A percentile compares a stretch with the other conserved stretches of the same genome.
Conservation (phyloP, 2,113 vertebrate genomes). For the Turnix velox region DNA sequence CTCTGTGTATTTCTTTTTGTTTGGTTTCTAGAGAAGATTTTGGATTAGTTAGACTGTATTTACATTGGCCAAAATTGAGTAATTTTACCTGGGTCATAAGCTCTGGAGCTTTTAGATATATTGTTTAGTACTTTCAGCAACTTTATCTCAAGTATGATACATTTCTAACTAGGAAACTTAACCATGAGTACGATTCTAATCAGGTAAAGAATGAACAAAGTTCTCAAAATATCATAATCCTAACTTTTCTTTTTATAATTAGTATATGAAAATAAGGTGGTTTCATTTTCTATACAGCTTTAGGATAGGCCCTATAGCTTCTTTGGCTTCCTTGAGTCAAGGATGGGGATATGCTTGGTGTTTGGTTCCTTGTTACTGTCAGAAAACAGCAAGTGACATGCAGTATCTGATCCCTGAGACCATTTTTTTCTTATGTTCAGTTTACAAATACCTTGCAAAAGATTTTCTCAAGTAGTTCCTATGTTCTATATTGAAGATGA, state of each 20-base stretch:
- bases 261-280: not conserved
- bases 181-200: not conserved
- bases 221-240: not conserved
- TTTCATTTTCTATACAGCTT: not conserved
- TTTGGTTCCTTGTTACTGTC: not conserved
- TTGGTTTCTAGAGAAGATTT: not conserved
- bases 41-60: not conserved
- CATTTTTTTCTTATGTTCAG: not conserved
- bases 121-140: not conserved
- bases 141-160: not conserved
- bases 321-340: not conserved
- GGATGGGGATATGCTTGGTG: not conserved
- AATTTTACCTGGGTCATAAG: not conserved
- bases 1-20: fast-evolving
- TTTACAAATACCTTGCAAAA: not conserved
- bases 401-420: not conserved
- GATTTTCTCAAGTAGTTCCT: not conserved
- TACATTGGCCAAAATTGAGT: not conserved
- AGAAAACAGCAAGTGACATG: not conserved
- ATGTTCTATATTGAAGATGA: not conserved
- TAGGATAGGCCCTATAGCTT: not conserved
- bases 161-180: not conserved
- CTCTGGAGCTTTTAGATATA: not conserved
- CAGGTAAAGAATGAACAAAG: not conserved
- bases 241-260: not conserved